Evolutionary conservation across 23 tunicate species (phyloP).

Genomic region (Ascidia mentula): DNA sequence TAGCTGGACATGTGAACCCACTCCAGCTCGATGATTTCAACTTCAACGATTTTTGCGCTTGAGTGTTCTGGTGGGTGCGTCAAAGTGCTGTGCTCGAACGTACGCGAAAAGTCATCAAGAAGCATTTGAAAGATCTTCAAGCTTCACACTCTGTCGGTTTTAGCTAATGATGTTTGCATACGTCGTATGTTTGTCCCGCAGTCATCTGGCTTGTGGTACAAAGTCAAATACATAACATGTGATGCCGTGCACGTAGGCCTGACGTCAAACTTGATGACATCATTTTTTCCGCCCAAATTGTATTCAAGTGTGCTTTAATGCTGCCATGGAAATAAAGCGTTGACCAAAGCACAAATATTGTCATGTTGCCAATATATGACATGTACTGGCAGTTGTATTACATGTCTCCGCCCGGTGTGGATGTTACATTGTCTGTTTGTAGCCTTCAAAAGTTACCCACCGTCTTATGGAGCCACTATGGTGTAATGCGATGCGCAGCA

Average conservation of each 20-base stretch:
- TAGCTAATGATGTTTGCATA: background rate
- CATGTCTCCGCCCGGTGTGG: too few species aligned
- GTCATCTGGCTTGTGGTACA: background rate
- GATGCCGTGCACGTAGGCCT: background rate
- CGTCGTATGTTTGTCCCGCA: background rate
- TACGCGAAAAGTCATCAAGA: slow-evolving; percentile 1
- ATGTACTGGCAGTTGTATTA: too few species aligned
- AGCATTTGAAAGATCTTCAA: background rate
- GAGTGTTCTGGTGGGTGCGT: slow-evolving; percentile 10
- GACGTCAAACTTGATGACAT: background rate
- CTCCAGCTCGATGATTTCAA: slow-evolving; percentile 5
- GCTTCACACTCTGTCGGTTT: background rate
- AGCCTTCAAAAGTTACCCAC: too few species aligned
- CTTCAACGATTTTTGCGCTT: slow-evolving; percentile 1
- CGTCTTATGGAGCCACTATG: too few species aligned
- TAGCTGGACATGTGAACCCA: slow-evolving; percentile 1
- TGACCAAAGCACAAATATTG: too few species aligned
- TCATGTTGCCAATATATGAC: too few species aligned
- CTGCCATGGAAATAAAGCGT: too few species aligned
- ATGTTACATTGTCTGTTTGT: too few species aligned
- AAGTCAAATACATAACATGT: background rate
- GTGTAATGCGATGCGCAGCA: too few species aligned
- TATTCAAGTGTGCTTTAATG: too few species aligned
- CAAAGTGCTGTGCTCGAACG: background rate
- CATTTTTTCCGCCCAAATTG: too few species aligned